These are phyloP conservation scores for Halictus ligatus DNA, from an alignment of 2,888 invertebrate species.

Conservation along the genomic window DNA sequence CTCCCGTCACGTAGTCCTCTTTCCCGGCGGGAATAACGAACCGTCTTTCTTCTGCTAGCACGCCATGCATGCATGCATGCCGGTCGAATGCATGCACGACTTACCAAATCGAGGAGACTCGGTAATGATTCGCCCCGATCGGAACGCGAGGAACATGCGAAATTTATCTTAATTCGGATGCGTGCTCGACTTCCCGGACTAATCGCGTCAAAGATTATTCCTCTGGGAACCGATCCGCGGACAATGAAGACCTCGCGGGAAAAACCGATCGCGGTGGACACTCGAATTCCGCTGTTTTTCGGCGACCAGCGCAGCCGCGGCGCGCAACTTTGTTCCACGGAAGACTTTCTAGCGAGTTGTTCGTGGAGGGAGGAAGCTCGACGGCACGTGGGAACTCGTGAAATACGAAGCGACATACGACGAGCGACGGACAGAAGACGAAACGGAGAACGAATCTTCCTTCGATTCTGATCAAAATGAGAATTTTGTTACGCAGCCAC, in stretches of 20 bases:
- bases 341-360: neutral
- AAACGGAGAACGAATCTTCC: no score
- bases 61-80: slow-evolving; percentile 24
- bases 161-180: slow-evolving; percentile 51
- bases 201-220: slow-evolving; percentile 30
- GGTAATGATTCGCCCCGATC: slow-evolving; percentile 39
- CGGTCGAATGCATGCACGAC: slow-evolving; percentile 52
- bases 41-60: slow-evolving; percentile 41
- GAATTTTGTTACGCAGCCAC: no score
- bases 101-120: slow-evolving; percentile 58
- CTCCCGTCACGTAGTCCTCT: slow-evolving; percentile 46
- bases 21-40: slow-evolving; percentile 50
- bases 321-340: neutral
- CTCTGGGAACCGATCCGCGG: neutral
- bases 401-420: neutral
- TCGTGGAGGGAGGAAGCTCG: neutral
- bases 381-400: neutral
- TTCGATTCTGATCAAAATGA: no score
- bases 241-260: neutral
- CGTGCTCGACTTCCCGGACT: slow-evolving; percentile 33
- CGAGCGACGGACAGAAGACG: no score
- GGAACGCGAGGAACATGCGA: slow-evolving; percentile 30
- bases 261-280: neutral
- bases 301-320: neutral
- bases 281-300: slow-evolving; percentile 1